phyloP scores from a whole-genome alignment of 2,888 invertebrate genomes.

The Amblyteles armatorius region DNA sequence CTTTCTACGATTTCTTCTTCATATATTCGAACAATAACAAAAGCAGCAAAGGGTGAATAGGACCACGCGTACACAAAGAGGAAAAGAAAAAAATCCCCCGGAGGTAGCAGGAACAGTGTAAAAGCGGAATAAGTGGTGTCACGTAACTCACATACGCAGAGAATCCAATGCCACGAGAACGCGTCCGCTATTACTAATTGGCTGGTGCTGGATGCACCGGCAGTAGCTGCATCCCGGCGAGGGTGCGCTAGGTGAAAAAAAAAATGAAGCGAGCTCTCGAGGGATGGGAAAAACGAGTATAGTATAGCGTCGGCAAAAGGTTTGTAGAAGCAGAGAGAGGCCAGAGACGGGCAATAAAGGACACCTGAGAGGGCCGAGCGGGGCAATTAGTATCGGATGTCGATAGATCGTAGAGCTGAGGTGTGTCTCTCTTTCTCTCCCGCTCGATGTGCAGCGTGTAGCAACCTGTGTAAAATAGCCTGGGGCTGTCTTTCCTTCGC shows the following conservation, averaged over 20 bases:
- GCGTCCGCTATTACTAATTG: conserved; percentile 67
- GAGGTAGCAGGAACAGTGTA: conserved; percentile 31
- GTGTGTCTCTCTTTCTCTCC: conserved; percentile 33
- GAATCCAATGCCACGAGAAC: conserved; percentile 45
- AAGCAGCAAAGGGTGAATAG: not conserved
- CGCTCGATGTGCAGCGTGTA: conserved; percentile 68
- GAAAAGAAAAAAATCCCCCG: conserved; percentile 38
- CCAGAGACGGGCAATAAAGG: conserved; percentile 67
- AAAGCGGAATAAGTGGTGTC: conserved; percentile 67
- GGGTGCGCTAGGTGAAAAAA: conserved; percentile 37
- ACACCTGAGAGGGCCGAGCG: conserved; percentile 69
- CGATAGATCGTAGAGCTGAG: conserved; percentile 73
- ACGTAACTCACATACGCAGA: conserved; percentile 60
- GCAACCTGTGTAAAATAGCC: conserved; percentile 75
- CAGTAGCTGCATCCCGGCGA: conserved; percentile 32
- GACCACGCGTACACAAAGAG: conserved; percentile 43
- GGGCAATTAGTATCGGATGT: conserved; percentile 83
- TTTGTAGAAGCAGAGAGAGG: conserved; percentile 57
- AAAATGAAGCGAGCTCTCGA: conserved; percentile 9
- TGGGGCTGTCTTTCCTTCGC: conserved; percentile 63
- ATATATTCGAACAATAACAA: not conserved
- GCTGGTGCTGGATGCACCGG: conserved; percentile 60
- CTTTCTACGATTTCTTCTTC: not conserved
- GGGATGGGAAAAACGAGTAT: conserved; percentile 29
- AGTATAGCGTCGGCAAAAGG: conserved; percentile 58